Base-by-base conservation (phyloP, 2,888 invertebrate genomes). In the Phyto melanocephala region DNA sequence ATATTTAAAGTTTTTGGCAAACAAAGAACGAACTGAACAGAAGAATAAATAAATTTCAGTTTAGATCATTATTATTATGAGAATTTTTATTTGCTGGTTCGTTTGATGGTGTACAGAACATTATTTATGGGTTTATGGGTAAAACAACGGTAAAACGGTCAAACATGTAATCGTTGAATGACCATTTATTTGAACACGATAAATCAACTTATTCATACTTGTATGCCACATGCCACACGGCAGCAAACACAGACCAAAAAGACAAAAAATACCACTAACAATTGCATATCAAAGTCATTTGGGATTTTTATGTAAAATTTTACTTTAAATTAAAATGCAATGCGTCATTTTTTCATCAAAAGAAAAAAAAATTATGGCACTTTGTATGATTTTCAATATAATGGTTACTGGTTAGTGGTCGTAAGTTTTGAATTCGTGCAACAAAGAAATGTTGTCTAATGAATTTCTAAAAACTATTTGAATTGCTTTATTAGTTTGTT, bases 71-170 rank as follows among this genome's bases (percentile, higher is more conserved):
- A 67, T 75, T 75, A 60, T 75, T 54, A 58, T 65, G 63, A 60
- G 22, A 15, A 54, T 20, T 50, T 15, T 50, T 62, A 11, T n/a
- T 63, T n/a, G 20, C 11, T 42, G 42, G 20, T 42, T 78, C 63
- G 62, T 74, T 74, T 47, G 74, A 65, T 65, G 58, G 70, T 81
- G 71, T 58, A 22, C 37, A 67, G 28, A 67, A 63, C 7, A 79
- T 67, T 67, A 82, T 83, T 89, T 89, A 88, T 88, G 89, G 88
- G 88, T 89, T 88, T 89, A 86, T 88, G 88, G 88, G 88, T 89
- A 88, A 88, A 87, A 85, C 68, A 84, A 81, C 83, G 85, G 81
- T 76, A 83, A 76, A 74, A 62, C n/a, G 71, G 68, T 71, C 75
- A 52, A 28, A 54, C 60, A 79, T 62, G 15, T 45, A 20, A 28